Conservation (phyloP, 2,113 vertebrate species). For the Myiozetetes cayanensis region DNA sequence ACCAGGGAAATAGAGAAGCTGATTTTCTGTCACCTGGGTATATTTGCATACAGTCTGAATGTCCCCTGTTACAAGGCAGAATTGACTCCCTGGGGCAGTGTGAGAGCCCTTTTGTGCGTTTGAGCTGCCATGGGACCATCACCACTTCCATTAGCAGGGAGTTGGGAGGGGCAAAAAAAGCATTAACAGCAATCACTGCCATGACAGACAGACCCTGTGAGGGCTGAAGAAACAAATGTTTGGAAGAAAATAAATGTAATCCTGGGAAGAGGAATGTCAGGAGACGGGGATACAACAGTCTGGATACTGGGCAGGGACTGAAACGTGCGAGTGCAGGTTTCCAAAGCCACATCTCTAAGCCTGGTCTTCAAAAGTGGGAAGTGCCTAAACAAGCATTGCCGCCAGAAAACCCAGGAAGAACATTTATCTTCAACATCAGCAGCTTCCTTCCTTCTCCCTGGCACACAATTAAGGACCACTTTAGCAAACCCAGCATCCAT, state of each 20-base stretch:
- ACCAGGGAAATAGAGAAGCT: not conserved
- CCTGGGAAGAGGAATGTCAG: not conserved
- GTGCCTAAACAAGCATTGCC: not conserved
- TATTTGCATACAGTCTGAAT: not conserved
- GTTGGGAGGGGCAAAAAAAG: fast-evolving
- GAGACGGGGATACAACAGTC: not conserved
- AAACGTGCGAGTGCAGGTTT: fast-evolving
- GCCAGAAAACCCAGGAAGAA: not conserved
- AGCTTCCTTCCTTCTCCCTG: not conserved
- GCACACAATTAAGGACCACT: not conserved
- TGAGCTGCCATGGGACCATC: not conserved
- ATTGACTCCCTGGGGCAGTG: not conserved
- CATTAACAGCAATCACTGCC: not conserved
- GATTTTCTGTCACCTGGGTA: not conserved
- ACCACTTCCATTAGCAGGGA: not conserved
- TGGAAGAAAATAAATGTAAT: not conserved
- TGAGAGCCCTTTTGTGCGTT: not conserved
- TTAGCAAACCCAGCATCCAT: not conserved
- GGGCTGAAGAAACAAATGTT: not conserved
- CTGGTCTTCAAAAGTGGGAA: not conserved
- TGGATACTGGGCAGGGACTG: not conserved
- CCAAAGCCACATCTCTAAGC: not conserved
- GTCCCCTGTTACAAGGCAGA: not conserved
- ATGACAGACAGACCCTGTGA: not conserved
- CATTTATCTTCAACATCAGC: not conserved